These are phyloP conservation scores for Beris morrisii DNA, from an alignment of 2,888 invertebrate genomes.

Conservation along the genomic window DNA sequence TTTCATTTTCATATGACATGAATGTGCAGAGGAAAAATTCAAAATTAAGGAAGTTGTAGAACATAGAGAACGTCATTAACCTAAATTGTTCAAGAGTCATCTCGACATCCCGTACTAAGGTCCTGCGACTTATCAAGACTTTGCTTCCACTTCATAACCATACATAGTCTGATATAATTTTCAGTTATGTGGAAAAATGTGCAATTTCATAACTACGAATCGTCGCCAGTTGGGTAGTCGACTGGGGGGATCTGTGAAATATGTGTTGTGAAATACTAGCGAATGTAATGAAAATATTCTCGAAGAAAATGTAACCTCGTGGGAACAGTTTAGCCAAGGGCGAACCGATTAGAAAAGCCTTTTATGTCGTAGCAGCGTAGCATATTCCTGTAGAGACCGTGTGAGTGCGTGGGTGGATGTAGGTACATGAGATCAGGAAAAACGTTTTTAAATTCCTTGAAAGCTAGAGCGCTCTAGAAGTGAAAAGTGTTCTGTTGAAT, in stretches of 20 bases:
- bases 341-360: conserved; percentile 24
- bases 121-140: conserved; percentile 6
- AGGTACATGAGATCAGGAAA: too few relatives aligned
- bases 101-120: conserved; percentile 1
- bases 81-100: conserved; percentile 26
- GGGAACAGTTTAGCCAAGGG: conserved; percentile 27
- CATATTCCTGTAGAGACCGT: too few relatives aligned
- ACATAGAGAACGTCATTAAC: conserved; percentile 30
- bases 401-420: too few relatives aligned
- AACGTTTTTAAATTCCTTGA: conserved; percentile 5
- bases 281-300: conserved; percentile 8
- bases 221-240: conserved; percentile 1
- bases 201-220: conserved; percentile 18
- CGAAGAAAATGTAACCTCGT: conserved; percentile 19
- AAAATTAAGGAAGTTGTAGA: conserved; percentile 29
- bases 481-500: too few relatives aligned
- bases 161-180: conserved; percentile 21
- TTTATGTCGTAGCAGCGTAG: conserved; percentile 1
- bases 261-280: conserved; percentile 25
- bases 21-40: conserved; percentile 4
- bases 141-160: conserved; percentile 11
- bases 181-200: conserved; percentile 31
- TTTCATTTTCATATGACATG: conserved; percentile 5
- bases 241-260: neutral
- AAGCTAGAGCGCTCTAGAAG: neutral